Conservation (phyloP, 2,113 vertebrate species). For the Thalassarche chlororhynchos region DNA sequence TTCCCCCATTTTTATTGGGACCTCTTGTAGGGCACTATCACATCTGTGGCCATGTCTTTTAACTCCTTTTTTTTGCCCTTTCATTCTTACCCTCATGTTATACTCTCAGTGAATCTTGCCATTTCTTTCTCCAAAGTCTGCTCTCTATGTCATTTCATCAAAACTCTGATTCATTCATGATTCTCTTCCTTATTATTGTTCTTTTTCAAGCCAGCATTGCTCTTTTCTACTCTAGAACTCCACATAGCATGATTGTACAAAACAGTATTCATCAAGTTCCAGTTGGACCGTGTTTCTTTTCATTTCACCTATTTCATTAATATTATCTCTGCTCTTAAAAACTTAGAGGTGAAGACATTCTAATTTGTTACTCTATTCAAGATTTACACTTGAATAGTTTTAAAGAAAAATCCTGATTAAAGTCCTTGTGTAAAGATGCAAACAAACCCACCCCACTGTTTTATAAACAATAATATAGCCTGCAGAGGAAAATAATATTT, state of each 20-base stretch:
- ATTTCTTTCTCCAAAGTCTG: not conserved
- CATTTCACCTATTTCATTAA: not conserved
- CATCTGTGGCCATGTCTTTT: not conserved
- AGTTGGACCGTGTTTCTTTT: not conserved
- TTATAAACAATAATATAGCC: not conserved
- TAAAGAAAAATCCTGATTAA: not conserved
- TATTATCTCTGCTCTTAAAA: not conserved
- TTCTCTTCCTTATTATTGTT: not conserved
- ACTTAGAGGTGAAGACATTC: not conserved
- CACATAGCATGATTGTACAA: not conserved
- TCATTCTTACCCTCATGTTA: not conserved
- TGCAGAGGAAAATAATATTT: not conserved
- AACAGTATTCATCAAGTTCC: not conserved
- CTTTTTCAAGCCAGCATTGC: not conserved
- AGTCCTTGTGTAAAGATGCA: not conserved
- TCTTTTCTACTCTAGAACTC: not conserved
- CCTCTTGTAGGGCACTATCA: not conserved
- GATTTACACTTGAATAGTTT: not conserved
- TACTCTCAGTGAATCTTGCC: not conserved
- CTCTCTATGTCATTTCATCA: not conserved
- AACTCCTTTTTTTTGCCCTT: not conserved
- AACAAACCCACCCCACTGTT: not conserved
- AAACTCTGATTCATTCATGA: not conserved
- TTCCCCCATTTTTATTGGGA: not conserved
- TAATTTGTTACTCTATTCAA: not conserved